Evolutionary conservation across 2,888 invertebrate genomes (phyloP), one percentile per base, ranked within the genome.

Genomic region (Gymnoscelis rufifasciata): DNA sequence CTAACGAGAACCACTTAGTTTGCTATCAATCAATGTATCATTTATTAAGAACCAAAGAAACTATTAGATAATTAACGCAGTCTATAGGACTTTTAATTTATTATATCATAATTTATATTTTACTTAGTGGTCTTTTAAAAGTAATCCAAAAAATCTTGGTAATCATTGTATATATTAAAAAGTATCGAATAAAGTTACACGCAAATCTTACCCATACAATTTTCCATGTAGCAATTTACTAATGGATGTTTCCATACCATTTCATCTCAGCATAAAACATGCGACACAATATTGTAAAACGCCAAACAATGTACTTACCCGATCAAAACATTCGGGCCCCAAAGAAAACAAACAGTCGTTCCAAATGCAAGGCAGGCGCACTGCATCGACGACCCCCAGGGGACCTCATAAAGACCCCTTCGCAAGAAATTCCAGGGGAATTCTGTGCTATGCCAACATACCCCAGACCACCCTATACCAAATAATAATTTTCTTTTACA

Each of bases 311-410:
- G 38, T 38, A 49, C 37, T 36, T 40, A 43, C 48, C 50, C 45
- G 51, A 52, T 49, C 56, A 60, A 61, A 67, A 66, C 57, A 66
- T 57, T 57, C 59, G 49, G 56, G 45, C 56, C 59, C 59, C 55
- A 47, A 52, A 54, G 53, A 57, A 60, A 59, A 71, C 71, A 80
- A 72, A 78, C 67, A 70, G 65, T 66, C 66, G 66, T 54, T 60
- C 61, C 65, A 65, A 70, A 65, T 74, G 77, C 79, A 74, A 63
- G 67, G 66, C 62, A 66, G 65, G 51, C 52, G 66, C 68, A 57
- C 66, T 78, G 79, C 81, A 79, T 72, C 68, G 65, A 62, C 62
- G 56, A 52, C 64, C 76, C 81, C 74, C 79, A 40, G 26, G 79
- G 67, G 81, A 64, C 60, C 43, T 57, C 54, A 64, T 64, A 66